Evolutionary conservation across 2,888 invertebrate species (phyloP), one percentile per base, ranked within the genome.

Genomic region (Chrysolina oricalcia): DNA sequence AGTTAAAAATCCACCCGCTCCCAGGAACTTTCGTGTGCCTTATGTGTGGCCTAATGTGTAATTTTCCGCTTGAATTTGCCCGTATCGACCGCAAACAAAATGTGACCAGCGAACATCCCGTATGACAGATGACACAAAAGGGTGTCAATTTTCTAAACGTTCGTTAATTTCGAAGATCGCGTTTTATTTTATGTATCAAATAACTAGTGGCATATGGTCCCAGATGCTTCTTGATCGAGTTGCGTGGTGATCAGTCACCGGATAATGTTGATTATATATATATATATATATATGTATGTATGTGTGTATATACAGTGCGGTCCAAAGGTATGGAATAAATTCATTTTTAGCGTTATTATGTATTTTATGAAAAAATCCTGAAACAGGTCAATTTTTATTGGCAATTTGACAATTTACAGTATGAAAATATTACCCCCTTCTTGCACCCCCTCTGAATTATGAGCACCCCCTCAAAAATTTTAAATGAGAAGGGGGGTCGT

Each of bases 61-160:
- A 78, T 81, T 81, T 81, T 75, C 70, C 81, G 78, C 79, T 76
- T 77, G 77, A 78, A 72, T 79, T 74, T 72, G 72, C 68, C 66
- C 67, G 67, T 67, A 67, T 67, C 27, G 15, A 50, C 23, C 43
- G 19, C 66, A n/a, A 35, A 27, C 27, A 23, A 41, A 15, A 15
- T 21, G 43, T 66, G 46, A 53, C 71, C 50, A 73, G 53, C 56
- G 48, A 68, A 72, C 69, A 70, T 70, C 72, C 75, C 82, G 76
- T 77, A 79, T 83, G 78, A 80, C 81, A 80, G 82, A 82, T 80
- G 83, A 81, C 78, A 79, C 75, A 73, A 82, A 81, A 79, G 81
- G 83, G 82, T 83, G 83, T 82, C 81, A 78, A 79, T 82, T 83
- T 83, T 81, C 81, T 81, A 82, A 83, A 81, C 81, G 80, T 72